A percentile compares a stretch with the other conserved stretches of the same genome.
Conservation (phyloP, 2,888 invertebrate genomes). For the Ramazzottius varieornatus region DNA sequence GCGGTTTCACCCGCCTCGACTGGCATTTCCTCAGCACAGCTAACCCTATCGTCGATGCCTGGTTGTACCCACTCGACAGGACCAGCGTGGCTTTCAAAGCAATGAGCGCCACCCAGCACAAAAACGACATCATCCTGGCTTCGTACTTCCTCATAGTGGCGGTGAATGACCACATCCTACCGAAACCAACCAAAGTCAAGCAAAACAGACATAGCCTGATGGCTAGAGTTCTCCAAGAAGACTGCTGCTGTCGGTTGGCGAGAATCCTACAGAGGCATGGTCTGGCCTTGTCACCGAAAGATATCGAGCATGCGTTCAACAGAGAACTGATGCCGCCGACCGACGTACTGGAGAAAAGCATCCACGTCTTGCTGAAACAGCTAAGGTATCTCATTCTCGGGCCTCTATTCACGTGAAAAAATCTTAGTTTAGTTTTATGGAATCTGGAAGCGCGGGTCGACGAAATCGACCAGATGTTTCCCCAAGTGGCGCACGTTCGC, state of each 20-base stretch:
- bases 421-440: too few species aligned
- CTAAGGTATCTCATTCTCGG: too few species aligned
- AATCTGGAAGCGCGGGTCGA: too few species aligned
- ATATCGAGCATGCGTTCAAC: not conserved
- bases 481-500: too few species aligned
- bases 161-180: constrained; percentile 1
- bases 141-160: not conserved
- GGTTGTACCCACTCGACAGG: not conserved
- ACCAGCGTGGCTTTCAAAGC: not conserved
- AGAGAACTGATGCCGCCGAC: not conserved
- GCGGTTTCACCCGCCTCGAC: not conserved
- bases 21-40: constrained; percentile 2
- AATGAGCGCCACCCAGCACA: not conserved
- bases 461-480: too few species aligned
- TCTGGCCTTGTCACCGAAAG: not conserved
- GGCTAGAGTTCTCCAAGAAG: not conserved
- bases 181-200: not conserved
- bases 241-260: not conserved
- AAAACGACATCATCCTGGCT: not conserved
- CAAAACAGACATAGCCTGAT: not conserved
- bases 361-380: not conserved
- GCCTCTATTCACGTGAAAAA: too few species aligned
- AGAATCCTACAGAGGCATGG: not conserved
- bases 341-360: not conserved
- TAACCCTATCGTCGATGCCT: not conserved